Evolutionary conservation across 2,888 invertebrate genomes (phyloP).

Genomic region (Aporophyla lueneburgensis): DNA sequence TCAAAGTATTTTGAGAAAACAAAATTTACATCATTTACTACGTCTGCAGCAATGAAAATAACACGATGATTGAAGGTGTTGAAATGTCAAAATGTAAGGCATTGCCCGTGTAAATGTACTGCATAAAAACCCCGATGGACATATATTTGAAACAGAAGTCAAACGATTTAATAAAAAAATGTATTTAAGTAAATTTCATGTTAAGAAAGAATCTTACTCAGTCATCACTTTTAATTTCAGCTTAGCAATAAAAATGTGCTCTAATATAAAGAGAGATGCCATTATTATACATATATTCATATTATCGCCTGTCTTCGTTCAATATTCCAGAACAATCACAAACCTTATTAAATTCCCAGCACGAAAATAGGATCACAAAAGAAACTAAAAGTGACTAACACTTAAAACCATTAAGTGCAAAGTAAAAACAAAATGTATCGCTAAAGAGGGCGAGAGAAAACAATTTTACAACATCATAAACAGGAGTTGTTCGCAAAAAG

Average conservation of each 20-base stretch:
- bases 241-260: too few species aligned
- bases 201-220: background rate
- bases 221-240: background rate
- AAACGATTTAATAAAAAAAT: background rate
- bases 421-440: constrained; percentile 59
- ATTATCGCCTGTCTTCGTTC: background rate
- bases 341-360: constrained; percentile 40
- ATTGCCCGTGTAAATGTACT: background rate
- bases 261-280: background rate
- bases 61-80: background rate
- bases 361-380: constrained; percentile 49
- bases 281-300: background rate
- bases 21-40: background rate
- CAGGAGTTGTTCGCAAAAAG: constrained; percentile 56
- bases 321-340: constrained; percentile 9
- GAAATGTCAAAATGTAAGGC: background rate
- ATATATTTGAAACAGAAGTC: background rate
- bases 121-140: too few species aligned
- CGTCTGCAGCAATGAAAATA: background rate
- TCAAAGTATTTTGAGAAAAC: background rate
- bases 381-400: constrained; percentile 45
- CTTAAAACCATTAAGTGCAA: constrained; percentile 56
- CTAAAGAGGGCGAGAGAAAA: constrained; percentile 52
- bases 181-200: too few species aligned
- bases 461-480: constrained; percentile 62